Conservation (phyloP, 2,888 invertebrate genomes). For the Cephus runcator region DNA sequence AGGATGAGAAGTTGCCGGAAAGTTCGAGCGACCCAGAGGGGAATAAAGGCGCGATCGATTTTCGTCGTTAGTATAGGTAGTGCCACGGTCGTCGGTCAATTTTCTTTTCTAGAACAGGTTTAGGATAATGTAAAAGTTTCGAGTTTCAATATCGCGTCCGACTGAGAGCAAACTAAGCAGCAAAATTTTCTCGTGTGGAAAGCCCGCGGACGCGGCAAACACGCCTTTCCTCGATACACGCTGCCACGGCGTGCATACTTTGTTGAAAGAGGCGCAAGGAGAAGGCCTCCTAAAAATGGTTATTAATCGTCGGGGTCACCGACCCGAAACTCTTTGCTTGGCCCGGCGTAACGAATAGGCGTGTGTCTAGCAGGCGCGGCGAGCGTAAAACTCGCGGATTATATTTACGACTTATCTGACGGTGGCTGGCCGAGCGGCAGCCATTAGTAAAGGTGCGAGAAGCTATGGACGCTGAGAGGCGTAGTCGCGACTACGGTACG, state of each 20-base stretch:
- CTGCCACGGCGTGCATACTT: not conserved
- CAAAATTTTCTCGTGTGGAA: not conserved
- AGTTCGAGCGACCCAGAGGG: slow-evolving; percentile 17
- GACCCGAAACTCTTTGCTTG: slow-evolving; percentile 29
- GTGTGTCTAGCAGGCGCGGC: slow-evolving; percentile 12
- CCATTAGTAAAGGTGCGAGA: slow-evolving; percentile 34
- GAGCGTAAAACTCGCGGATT: slow-evolving; percentile 43
- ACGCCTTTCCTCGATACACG: not conserved
- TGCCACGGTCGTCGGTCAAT: not conserved
- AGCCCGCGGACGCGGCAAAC: not conserved
- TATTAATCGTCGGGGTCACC: slow-evolving; percentile 45
- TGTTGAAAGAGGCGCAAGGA: not conserved
- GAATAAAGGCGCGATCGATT: not conserved
- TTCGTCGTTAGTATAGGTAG: not conserved
- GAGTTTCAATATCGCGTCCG: not conserved
- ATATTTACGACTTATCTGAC: slow-evolving; percentile 48
- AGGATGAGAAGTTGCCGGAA: slow-evolving; percentile 22
- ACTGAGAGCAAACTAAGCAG: not conserved
- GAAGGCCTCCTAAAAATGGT: slow-evolving; percentile 36
- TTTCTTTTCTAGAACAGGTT: not conserved
- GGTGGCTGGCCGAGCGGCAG: slow-evolving; percentile 24
- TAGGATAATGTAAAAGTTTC: not conserved
- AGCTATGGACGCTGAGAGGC: not conserved
- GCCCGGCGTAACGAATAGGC: slow-evolving; percentile 1
- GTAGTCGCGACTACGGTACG: not conserved